Conservation (phyloP, 2,797 vertebrate species). For the Cyclura pinguis region DNA sequence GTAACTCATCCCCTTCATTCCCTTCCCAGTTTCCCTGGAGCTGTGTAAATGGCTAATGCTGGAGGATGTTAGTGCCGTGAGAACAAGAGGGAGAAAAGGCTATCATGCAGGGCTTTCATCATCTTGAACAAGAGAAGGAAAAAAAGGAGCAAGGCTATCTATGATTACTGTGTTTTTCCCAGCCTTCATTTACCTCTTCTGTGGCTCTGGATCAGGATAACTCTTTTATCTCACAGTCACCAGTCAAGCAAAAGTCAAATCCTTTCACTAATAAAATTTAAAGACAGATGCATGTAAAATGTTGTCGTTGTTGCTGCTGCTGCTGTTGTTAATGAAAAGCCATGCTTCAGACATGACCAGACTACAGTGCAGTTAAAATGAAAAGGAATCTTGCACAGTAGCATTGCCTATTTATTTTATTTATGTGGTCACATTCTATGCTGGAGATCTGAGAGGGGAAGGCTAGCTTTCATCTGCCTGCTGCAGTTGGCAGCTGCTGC, state of each 20-base stretch:
- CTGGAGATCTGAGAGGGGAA: no score
- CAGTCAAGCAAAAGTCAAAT: background rate
- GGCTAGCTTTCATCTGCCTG: no score
- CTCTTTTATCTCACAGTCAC: background rate
- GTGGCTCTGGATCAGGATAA: background rate
- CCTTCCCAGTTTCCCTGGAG: background rate
- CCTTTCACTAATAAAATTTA: slow-evolving; percentile 1
- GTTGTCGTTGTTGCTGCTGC: no score
- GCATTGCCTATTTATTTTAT: background rate
- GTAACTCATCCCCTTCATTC: background rate
- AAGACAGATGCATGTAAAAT: background rate
- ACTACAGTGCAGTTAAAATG: background rate
- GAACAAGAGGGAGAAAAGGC: background rate
- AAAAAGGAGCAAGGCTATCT: background rate
- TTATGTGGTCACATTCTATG: background rate
- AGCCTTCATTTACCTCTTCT: background rate
- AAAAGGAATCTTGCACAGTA: background rate
- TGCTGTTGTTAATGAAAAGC: background rate
- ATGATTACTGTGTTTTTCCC: background rate
- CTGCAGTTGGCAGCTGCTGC: no score
- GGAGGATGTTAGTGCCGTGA: background rate
- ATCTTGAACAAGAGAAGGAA: slow-evolving; percentile 1
- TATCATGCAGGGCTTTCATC: slow-evolving; percentile 6
- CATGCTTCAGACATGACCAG: background rate
- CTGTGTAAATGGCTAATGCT: background rate